Conservation (phyloP, 1,140 invertebrate genomes). For the Ceratina australensis region DNA sequence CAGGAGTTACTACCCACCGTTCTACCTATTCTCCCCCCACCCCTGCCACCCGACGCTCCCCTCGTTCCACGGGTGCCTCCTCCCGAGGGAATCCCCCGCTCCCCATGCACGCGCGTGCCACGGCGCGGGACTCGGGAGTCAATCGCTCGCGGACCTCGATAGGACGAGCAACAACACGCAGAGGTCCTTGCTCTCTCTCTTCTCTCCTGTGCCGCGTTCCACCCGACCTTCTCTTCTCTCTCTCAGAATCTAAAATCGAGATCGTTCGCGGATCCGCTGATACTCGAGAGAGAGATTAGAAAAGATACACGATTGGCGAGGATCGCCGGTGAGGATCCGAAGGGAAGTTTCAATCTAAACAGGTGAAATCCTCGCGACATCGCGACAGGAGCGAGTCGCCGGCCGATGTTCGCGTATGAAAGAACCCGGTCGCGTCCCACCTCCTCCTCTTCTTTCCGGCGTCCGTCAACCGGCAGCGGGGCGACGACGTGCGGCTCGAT, state of each 20-base stretch:
- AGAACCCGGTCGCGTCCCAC: slow-evolving; percentile 51
- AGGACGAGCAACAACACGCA: slow-evolving; percentile 61
- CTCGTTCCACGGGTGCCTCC: slow-evolving; percentile 25
- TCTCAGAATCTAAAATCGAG: too few species aligned
- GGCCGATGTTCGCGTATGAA: slow-evolving; percentile 64
- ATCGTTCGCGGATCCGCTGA: too few species aligned
- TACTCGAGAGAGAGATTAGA: too few species aligned
- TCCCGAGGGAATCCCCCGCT: slow-evolving; percentile 56
- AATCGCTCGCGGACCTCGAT: slow-evolving; percentile 77
- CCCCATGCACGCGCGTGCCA: slow-evolving; percentile 72
- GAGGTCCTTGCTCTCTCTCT: slow-evolving; percentile 46
- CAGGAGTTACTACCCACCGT: slow-evolving; percentile 59
- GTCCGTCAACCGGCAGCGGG: slow-evolving; percentile 47
- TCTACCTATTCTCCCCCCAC: slow-evolving; percentile 36
- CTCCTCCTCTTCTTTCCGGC: slow-evolving; percentile 54
- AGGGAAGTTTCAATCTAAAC: too few species aligned
- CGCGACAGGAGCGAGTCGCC: slow-evolving; percentile 18
- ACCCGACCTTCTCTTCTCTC: too few species aligned
- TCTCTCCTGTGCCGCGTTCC: slow-evolving; percentile 9
- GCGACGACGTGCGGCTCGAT: slow-evolving; percentile 46
- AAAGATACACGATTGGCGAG: too few species aligned
- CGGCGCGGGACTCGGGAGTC: slow-evolving; percentile 74
- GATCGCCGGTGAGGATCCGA: too few species aligned
- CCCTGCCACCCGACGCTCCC: not conserved
- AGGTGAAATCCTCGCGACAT: not conserved